These are phyloP conservation scores for Dastarcus helophoroides DNA, from an alignment of 2,888 invertebrate species.

Conservation along the genomic window DNA sequence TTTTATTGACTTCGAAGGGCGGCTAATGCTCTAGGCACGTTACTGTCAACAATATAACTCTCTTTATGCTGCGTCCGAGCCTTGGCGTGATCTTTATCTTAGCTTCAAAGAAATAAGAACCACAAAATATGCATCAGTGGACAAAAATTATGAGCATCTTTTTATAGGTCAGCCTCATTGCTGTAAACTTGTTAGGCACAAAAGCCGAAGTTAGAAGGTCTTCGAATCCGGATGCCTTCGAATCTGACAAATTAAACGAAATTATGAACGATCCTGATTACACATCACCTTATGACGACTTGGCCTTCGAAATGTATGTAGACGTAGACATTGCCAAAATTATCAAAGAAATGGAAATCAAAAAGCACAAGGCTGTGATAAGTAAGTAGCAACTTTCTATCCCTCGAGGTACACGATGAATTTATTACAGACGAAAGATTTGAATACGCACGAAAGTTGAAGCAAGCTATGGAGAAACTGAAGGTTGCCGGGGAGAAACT, in stretches of 20 bases:
- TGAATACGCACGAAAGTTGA: constrained; percentile 85
- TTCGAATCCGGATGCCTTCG: constrained; percentile 20
- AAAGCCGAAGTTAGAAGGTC: constrained; percentile 36
- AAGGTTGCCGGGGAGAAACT: constrained; percentile 79
- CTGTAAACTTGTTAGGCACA: constrained; percentile 78
- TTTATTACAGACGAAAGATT: constrained; percentile 79
- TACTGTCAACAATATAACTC: no score
- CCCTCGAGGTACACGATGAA: no score
- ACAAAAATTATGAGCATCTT: no score
- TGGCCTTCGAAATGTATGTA: constrained; percentile 94
- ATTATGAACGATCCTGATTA: constrained; percentile 47
- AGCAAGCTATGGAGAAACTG: constrained; percentile 72
- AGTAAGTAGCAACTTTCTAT: constrained; percentile 40
- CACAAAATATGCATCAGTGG: no score
- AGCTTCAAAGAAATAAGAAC: no score
- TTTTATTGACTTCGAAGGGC: no score
- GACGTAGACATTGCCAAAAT: constrained; percentile 83
- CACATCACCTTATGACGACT: constrained; percentile 81
- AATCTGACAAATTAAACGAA: constrained; percentile 28
- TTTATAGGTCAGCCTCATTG: constrained; percentile 76
- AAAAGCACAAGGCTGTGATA: constrained; percentile 78
- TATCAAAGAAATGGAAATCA: constrained; percentile 73
- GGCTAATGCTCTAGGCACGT: no score
- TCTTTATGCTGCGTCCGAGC: no score
- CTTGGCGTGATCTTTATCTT: no score